These are phyloP conservation scores for Melanaphis sacchari DNA, from an alignment of 1,140 invertebrate genomes.

Conservation along the genomic window DNA sequence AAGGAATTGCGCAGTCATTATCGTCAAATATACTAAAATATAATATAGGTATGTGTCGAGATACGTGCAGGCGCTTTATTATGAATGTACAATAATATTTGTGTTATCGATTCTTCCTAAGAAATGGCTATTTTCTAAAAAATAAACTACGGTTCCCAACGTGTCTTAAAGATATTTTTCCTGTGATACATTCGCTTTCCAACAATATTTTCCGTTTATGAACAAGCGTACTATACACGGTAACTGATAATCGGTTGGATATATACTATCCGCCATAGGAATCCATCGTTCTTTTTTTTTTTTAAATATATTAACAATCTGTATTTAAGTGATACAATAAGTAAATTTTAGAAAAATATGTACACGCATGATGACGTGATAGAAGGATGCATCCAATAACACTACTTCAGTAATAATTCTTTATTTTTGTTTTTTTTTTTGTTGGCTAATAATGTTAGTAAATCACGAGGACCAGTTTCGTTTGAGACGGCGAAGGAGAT, in stretches of 20 bases:
- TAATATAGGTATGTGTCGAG: neutral
- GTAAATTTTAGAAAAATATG: too few species aligned
- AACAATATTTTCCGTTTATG: neutral
- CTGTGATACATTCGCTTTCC: neutral
- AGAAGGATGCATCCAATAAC: too few species aligned
- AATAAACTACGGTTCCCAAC: neutral
- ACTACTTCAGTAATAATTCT: too few species aligned
- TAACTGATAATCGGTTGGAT: neutral
- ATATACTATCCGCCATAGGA: too few species aligned
- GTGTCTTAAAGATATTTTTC: neutral
- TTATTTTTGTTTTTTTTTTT: too few species aligned
- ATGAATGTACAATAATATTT: neutral
- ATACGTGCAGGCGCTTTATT: neutral
- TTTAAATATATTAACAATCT: too few species aligned
- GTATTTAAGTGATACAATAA: too few species aligned
- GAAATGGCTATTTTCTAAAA: constrained; percentile 1
- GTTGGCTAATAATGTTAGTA: too few species aligned
- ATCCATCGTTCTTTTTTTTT: neutral
- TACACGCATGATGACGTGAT: too few species aligned
- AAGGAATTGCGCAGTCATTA: constrained; percentile 39
- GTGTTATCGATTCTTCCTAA: neutral
- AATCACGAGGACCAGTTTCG: too few species aligned
- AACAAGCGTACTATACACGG: neutral
- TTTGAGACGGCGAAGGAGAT: too few species aligned
- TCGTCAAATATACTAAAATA: neutral